Conservation (phyloP, 2,888 invertebrate genomes). For the Drosophila nigricruria region DNA sequence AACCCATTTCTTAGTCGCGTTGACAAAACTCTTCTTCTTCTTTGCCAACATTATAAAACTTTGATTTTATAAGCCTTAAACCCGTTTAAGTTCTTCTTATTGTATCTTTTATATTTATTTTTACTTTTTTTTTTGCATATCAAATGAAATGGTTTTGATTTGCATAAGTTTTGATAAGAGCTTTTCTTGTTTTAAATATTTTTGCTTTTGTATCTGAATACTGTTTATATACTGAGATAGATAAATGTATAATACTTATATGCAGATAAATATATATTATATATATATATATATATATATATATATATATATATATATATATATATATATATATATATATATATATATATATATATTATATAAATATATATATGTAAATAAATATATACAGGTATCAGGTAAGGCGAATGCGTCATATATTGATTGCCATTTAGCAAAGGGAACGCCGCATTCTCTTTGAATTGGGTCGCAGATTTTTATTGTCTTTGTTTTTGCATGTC, state of each 20-base stretch:
- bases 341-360: background rate
- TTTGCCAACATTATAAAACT: background rate
- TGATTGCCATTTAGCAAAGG: constrained; percentile 29
- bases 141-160: constrained; percentile 56
- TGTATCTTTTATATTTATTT: constrained; percentile 32
- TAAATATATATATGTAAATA: background rate
- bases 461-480: constrained; percentile 75
- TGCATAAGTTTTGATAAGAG: constrained; percentile 78
- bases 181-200: constrained; percentile 28
- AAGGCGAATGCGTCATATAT: constrained; percentile 50
- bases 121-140: constrained; percentile 57
- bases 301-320: background rate
- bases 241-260: background rate
- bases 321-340: background rate
- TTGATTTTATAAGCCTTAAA: constrained; percentile 48
- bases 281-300: constrained; percentile 1
- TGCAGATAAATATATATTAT: background rate
- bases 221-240: constrained; percentile 5
- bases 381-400: constrained; percentile 25
- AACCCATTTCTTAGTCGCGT: background rate
- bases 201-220: constrained; percentile 15
- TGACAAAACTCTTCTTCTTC: constrained; percentile 24
- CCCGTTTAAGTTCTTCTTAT: constrained; percentile 53
- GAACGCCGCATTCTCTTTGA: constrained; percentile 47
- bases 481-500: constrained; percentile 49